Conservation (phyloP, 2,113 vertebrate genomes). For the Mugil cephalus region DNA sequence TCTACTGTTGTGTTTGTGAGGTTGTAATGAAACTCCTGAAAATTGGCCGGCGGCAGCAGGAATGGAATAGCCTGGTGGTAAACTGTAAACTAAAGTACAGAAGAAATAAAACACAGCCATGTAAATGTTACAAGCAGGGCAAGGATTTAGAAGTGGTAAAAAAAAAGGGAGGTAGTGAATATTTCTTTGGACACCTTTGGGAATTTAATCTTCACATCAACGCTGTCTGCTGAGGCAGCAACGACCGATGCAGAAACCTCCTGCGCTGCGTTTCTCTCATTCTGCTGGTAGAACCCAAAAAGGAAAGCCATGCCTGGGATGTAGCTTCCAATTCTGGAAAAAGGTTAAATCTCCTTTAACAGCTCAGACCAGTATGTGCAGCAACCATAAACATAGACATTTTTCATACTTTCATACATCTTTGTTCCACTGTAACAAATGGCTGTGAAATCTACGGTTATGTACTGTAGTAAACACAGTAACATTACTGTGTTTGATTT, state of each 20-base stretch:
- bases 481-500: no score
- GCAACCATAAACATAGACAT: constrained; percentile 1
- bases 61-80: constrained; percentile 61
- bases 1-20: constrained; percentile 40
- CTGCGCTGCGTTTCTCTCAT: constrained; percentile 62
- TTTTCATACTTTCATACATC: neutral
- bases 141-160: neutral
- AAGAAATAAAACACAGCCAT: constrained; percentile 14
- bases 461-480: no score
- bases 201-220: constrained; percentile 75
- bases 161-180: neutral
- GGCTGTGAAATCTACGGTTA: no score
- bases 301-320: constrained; percentile 78
- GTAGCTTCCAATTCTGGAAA: constrained; percentile 73
- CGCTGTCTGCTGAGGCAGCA: constrained; percentile 64
- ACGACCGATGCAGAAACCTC: constrained; percentile 72
- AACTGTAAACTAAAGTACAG: constrained; percentile 76
- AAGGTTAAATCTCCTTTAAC: constrained; percentile 7
- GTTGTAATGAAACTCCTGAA: constrained; percentile 21
- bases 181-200: constrained; percentile 75
- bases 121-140: constrained; percentile 1
- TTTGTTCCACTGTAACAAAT: no score
- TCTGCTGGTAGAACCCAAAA: constrained; percentile 71
- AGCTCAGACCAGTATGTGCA: neutral
- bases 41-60: constrained; percentile 45